phyloP scores from a whole-genome alignment of 2,113 vertebrate species.

The Ploceus nigricollis region DNA sequence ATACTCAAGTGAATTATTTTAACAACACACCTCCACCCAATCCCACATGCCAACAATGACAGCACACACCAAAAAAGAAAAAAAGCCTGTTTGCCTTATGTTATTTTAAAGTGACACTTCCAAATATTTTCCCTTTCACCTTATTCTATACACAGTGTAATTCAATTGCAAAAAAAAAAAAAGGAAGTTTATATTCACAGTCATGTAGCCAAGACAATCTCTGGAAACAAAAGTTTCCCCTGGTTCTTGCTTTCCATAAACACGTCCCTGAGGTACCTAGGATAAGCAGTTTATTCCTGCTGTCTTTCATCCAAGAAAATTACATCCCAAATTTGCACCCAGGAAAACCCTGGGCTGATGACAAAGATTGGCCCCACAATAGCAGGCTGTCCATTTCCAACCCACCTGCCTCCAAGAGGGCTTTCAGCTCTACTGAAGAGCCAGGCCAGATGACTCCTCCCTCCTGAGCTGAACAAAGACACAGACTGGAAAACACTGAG shows the following conservation, averaged over 20 bases:
- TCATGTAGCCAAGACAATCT: neutral
- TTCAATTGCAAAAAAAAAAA: neutral
- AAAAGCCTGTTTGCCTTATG: neutral
- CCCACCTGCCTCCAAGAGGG: neutral
- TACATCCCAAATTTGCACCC: neutral
- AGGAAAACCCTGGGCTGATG: neutral
- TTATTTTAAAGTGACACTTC: conserved; percentile 5
- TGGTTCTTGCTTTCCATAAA: neutral
- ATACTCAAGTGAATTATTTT: conserved; percentile 20
- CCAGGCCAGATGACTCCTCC: neutral
- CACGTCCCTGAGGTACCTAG: neutral
- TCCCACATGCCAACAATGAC: neutral
- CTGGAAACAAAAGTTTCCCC: neutral
- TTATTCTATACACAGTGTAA: neutral
- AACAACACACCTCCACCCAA: conserved; percentile 33
- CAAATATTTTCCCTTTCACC: neutral
- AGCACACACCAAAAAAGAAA: neutral
- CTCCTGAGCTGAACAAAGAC: neutral
- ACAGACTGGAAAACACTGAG: neutral
- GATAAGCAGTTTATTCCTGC: neutral
- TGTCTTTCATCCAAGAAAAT: neutral
- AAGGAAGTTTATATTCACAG: neutral
- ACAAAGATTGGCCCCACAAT: neutral
- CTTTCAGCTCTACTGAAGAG: neutral
- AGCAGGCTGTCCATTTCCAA: neutral